These are phyloP conservation scores for Actinemys pallida DNA, from an alignment of 2,113 vertebrate species.

Conservation along the genomic window DNA sequence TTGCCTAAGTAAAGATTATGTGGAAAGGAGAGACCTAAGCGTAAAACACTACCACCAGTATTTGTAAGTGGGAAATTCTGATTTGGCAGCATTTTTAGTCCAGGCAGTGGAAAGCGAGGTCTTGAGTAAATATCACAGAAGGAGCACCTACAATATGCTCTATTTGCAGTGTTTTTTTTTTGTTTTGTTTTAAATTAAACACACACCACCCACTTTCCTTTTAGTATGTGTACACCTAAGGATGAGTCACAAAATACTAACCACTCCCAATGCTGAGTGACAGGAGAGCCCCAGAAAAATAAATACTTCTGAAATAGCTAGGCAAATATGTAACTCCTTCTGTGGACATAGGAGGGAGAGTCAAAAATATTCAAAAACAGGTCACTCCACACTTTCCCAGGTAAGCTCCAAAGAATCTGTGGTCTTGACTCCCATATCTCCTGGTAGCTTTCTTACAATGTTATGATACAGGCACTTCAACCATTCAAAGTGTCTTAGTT, in stretches of 20 bases:
- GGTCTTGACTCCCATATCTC: not conserved
- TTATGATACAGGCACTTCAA: not conserved
- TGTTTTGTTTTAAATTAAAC: too few species aligned
- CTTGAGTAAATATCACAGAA: not conserved
- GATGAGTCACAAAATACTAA: not conserved
- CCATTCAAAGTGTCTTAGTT: not conserved
- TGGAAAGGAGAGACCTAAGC: not conserved
- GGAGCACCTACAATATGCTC: rapidly evolving
- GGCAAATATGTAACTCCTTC: not conserved
- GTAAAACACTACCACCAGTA: not conserved
- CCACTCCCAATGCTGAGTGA: not conserved
- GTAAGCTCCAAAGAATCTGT: not conserved
- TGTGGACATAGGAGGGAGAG: not conserved
- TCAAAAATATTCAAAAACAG: not conserved
- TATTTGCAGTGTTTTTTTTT: not conserved
- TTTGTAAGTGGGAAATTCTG: not conserved
- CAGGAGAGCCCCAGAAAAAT: not conserved
- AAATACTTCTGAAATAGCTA: not conserved
- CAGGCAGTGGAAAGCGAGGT: not conserved
- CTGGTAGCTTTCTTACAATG: not conserved
- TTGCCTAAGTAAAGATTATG: not conserved
- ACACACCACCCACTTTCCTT: not conserved
- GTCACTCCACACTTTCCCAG: not conserved
- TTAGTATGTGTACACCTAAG: not conserved
- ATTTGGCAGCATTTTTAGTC: not conserved